These are phyloP conservation scores for Saguinus imperator DNA, from an alignment of 2,113 vertebrate species.

Conservation along the genomic window DNA sequence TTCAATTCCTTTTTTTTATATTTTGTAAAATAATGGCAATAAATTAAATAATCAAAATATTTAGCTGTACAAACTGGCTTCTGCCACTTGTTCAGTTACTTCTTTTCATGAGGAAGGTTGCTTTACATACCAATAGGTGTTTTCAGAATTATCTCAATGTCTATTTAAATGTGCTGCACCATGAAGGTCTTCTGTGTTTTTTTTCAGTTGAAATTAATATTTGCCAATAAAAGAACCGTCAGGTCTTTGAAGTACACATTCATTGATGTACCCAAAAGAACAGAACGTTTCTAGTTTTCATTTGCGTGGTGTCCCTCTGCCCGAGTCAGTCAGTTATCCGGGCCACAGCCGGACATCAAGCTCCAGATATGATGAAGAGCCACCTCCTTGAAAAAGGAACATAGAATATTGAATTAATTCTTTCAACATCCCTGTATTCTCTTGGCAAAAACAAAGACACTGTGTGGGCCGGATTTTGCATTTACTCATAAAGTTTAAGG, in stretches of 20 bases:
- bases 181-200: slow-evolving; percentile 81
- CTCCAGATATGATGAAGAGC: background rate
- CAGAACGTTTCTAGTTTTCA: slow-evolving; percentile 71
- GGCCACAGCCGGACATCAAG: background rate
- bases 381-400: background rate
- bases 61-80: slow-evolving; percentile 81
- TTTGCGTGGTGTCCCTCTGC: slow-evolving; percentile 40
- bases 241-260: slow-evolving; percentile 83
- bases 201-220: slow-evolving; percentile 83
- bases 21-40: slow-evolving; percentile 72
- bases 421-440: background rate
- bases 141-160: slow-evolving; percentile 81
- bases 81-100: slow-evolving; percentile 70
- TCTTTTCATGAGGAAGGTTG: slow-evolving; percentile 78
- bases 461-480: slow-evolving; percentile 29
- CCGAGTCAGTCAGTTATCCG: background rate
- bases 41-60: slow-evolving; percentile 80
- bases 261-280: slow-evolving; percentile 82
- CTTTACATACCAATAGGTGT: slow-evolving; percentile 84
- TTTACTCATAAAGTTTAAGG: slow-evolving; percentile 59
- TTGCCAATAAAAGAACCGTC: slow-evolving; percentile 84
- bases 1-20: slow-evolving; percentile 57
- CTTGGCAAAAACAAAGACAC: slow-evolving; percentile 44
- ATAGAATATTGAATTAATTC: background rate
- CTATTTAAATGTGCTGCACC: slow-evolving; percentile 82